phyloP scores from a whole-genome alignment of 2,797 vertebrate species.

The Coilia nasus region DNA sequence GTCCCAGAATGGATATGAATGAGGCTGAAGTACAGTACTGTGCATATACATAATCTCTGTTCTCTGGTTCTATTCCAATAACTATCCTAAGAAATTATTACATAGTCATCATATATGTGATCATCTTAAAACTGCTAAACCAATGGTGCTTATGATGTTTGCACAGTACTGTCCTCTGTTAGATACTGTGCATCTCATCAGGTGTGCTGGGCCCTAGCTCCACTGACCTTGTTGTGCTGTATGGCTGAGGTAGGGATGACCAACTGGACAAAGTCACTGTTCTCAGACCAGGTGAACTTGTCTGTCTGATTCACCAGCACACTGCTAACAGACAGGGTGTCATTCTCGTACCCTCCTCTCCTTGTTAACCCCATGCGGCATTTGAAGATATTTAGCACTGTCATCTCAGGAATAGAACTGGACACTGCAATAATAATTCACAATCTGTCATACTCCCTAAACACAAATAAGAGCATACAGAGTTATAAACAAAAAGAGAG shows the following conservation, averaged over 20 bases:
- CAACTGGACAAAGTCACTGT: conserved; percentile 62
- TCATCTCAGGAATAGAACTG: conserved; percentile 52
- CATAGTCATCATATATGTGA: too few species aligned
- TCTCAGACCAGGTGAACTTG: conserved; percentile 65
- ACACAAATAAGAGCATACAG: not conserved
- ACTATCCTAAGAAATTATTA: too few species aligned
- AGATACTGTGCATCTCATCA: not conserved
- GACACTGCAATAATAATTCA: conserved; percentile 53
- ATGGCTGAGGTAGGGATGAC: conserved; percentile 56
- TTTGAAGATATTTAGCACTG: conserved; percentile 70
- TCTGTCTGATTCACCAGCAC: conserved; percentile 61
- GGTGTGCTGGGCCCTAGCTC: not conserved
- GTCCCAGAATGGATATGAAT: not conserved
- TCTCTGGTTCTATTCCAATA: too few species aligned
- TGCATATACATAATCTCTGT: too few species aligned
- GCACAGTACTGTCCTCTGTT: too few species aligned
- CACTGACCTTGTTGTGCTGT: conserved; percentile 67
- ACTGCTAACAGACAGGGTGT: conserved; percentile 62
- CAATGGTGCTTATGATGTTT: too few species aligned
- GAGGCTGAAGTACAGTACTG: not conserved
- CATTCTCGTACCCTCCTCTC: conserved; percentile 57
- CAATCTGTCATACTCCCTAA: not conserved
- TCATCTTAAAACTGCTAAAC: too few species aligned
- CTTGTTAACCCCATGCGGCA: conserved; percentile 69
- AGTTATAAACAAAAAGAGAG: too few species aligned